Percentiles rank a stretch among this genome's conserved stretches.
phyloP scores from a whole-genome alignment of 2,888 invertebrate species.

The Drosophila siamana region DNA sequence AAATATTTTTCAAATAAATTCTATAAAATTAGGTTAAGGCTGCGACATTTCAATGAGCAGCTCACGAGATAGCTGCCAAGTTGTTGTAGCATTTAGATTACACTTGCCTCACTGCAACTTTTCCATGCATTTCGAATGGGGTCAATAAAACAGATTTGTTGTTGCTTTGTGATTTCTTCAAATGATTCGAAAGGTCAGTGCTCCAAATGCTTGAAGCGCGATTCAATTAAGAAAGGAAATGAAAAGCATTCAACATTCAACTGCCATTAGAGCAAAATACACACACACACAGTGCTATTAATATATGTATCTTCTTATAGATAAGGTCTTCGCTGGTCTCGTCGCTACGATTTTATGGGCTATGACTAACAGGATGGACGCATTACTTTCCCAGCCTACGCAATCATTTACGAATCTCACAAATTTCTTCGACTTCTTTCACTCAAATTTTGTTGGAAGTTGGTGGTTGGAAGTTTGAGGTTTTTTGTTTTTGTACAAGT shows the following conservation, averaged over 20 bases:
- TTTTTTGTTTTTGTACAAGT: too few species aligned
- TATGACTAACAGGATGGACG: slow-evolving; percentile 23
- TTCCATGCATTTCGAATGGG: background rate
- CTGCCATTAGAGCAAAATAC: background rate
- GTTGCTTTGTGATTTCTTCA: background rate
- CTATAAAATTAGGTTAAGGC: slow-evolving; percentile 1
- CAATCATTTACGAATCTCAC: slow-evolving; percentile 25
- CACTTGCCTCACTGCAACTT: background rate
- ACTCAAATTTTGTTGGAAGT: slow-evolving; percentile 1
- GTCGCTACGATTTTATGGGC: slow-evolving; percentile 11
- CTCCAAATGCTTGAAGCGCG: background rate
- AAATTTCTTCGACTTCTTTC: slow-evolving; percentile 34
- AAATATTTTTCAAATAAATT: background rate
- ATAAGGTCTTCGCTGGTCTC: background rate
- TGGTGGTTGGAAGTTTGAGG: slow-evolving; percentile 3
- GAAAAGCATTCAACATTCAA: slow-evolving; percentile 2
- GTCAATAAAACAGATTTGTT: slow-evolving; percentile 8
- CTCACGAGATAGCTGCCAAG: background rate
- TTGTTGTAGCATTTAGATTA: background rate
- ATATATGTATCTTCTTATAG: slow-evolving; percentile 1
- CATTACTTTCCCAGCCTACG: slow-evolving; percentile 46
- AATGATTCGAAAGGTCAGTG: slow-evolving; percentile 4
- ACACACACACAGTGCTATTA: background rate
- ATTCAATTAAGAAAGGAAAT: slow-evolving; percentile 12
- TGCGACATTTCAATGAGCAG: background rate